phyloP scores from a whole-genome alignment of 2,888 invertebrate genomes.

The Cancer borealis region DNA sequence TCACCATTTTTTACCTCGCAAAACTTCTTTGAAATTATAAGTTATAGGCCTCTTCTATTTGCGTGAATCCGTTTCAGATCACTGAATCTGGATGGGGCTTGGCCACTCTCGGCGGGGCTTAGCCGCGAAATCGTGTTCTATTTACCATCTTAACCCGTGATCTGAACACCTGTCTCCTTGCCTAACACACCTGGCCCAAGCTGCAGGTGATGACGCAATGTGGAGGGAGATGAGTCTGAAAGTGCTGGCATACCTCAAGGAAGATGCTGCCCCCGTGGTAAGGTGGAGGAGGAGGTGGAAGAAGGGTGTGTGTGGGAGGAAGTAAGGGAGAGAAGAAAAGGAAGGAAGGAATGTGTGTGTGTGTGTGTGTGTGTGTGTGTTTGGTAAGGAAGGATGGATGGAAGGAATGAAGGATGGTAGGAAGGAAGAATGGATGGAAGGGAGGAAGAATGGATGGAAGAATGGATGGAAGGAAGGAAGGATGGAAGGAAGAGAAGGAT shows the following conservation, averaged over 20 bases:
- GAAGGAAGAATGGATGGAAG: background rate
- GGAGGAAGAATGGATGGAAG: too few species aligned
- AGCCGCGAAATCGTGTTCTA: too few species aligned
- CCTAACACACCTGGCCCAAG: slow-evolving; percentile 59
- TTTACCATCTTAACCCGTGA: too few species aligned
- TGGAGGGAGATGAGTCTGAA: slow-evolving; percentile 64
- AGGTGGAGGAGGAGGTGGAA: background rate
- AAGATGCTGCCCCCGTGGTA: slow-evolving; percentile 57
- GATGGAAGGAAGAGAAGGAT: too few species aligned
- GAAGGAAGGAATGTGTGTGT: background rate
- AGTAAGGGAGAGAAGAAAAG: background rate
- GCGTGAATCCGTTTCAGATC: too few species aligned
- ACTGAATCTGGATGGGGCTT: too few species aligned
- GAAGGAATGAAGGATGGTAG: background rate
- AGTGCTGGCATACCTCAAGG: slow-evolving; percentile 58
- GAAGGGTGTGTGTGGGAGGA: background rate
- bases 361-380: too few species aligned
- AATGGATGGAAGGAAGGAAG: too few species aligned
- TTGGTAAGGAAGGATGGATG: background rate
- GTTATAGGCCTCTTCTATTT: too few species aligned
- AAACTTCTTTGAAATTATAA: too few species aligned
- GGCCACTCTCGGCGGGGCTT: too few species aligned
- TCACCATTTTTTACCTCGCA: too few species aligned
- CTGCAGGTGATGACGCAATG: slow-evolving; percentile 67
- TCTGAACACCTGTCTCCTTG: slow-evolving; percentile 65